Evolutionary conservation across 1,140 invertebrate species (phyloP).

Genomic region (Hyles euphorbiae): DNA sequence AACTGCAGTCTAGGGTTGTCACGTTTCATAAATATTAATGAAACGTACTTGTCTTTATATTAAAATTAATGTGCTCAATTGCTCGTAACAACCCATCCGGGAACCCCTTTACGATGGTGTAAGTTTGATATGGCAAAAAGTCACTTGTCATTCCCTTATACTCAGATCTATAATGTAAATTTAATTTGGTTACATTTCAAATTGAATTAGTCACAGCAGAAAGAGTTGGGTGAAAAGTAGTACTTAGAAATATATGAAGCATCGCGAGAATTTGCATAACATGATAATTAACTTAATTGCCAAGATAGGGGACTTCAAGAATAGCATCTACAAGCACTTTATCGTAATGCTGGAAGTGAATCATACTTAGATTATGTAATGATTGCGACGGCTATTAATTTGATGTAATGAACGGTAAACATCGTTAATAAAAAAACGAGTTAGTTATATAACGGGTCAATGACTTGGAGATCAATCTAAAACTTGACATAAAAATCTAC

Average conservation of each 20-base stretch:
- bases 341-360: background rate
- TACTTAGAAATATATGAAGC: background rate
- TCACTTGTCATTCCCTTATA: constrained; percentile 8
- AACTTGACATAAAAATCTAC: too few species aligned
- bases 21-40: constrained; percentile 57
- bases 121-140: constrained; percentile 2
- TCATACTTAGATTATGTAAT: too few species aligned
- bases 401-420: too few species aligned
- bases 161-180: background rate
- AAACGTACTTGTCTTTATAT: constrained; percentile 44
- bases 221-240: background rate
- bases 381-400: too few species aligned
- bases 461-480: too few species aligned
- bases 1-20: constrained; percentile 24
- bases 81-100: constrained; percentile 24
- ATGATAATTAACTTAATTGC: too few species aligned
- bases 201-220: background rate
- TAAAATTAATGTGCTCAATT: constrained; percentile 60
- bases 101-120: constrained; percentile 15
- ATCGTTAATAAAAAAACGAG: too few species aligned
- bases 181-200: too few species aligned
- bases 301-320: background rate
- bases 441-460: too few species aligned
- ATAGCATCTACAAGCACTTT: background rate
- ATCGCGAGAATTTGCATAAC: too few species aligned